Base-by-base conservation (phyloP, 23 tunicate genomes). In the Phallusia fumigata region DNA sequence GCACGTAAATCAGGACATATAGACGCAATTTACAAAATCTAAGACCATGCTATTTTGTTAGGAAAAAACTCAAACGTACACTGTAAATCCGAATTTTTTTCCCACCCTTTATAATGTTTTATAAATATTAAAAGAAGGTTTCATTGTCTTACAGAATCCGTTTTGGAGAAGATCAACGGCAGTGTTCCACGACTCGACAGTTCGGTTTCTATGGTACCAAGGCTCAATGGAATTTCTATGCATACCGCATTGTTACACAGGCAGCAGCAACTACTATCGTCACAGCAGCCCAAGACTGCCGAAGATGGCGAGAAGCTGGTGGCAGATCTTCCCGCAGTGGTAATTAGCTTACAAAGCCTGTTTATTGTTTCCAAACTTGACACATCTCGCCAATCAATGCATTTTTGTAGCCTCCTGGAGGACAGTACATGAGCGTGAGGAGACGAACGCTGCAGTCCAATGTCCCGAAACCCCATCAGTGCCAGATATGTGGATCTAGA, bases 401-500 rank as follows among this genome's bases (percentile, higher is more conserved):
- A 6, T 58, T 58, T 82, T 81, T 81, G 22, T 81, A 92, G 94
- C 99, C 99, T 33, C 84, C 95, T 19, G 83, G 84, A 22, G 99
- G 99, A 33, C 95, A 89, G 73, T 97, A 97, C 82, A 89, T 84
- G 89, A 85, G 90, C 73, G 99, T 97, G 35, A 79, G 99, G 18
- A 88, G 91, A 75, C 79, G 99, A 44, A 97, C 99, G 18, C 84
- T 97, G 36, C 97, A 88, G 50, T 92, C 99, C 15, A 85, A 81
- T 33, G 92, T 89, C 0, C 99, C 99, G 36, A 97, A 97, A 44
- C 99, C 99, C 21, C 95, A 92, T 79, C 97, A 88, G 44, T 97
- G 99, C 82, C 95, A 97, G 75, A 97, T 97, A 19, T 97, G 99
- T 76, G 95, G 97, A 33, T 97, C 99, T 8, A 74, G 91, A 69